These are phyloP conservation scores for Antheraea pernyi DNA, from an alignment of 1,140 invertebrate species.

Conservation along the genomic window DNA sequence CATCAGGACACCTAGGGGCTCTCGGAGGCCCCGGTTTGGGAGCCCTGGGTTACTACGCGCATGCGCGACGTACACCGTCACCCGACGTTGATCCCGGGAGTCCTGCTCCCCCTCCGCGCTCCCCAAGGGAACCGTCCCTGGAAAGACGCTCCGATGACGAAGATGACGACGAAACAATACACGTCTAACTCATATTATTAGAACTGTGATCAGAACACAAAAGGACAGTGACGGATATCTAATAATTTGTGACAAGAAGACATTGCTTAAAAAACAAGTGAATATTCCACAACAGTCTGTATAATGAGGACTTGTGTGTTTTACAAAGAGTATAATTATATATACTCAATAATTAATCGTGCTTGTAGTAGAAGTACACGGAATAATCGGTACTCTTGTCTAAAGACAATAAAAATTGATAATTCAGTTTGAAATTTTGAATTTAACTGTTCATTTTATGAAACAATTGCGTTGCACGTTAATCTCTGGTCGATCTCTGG, in stretches of 20 bases:
- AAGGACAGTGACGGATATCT: neutral
- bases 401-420: neutral
- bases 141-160: constrained; percentile 66
- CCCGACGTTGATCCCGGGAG: constrained; percentile 82
- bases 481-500: neutral
- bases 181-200: constrained; percentile 46
- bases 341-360: neutral
- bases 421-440: neutral
- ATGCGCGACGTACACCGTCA: constrained; percentile 76
- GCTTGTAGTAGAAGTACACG: neutral
- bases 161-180: constrained; percentile 71
- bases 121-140: constrained; percentile 62
- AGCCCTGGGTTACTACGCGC: constrained; percentile 83
- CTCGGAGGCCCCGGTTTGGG: constrained; percentile 79
- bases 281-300: neutral
- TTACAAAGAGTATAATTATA: neutral
- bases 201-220: neutral
- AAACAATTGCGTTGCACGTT: neutral
- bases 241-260: neutral
- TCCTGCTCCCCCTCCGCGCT: constrained; percentile 79
- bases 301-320: neutral
- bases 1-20: constrained; percentile 79
- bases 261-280: neutral
- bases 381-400: neutral
- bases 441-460: neutral